Evolutionary conservation across 2,113 vertebrate species (phyloP), one percentile per base, ranked within the genome.

Genomic region (Oncorhynchus mykiss): DNA sequence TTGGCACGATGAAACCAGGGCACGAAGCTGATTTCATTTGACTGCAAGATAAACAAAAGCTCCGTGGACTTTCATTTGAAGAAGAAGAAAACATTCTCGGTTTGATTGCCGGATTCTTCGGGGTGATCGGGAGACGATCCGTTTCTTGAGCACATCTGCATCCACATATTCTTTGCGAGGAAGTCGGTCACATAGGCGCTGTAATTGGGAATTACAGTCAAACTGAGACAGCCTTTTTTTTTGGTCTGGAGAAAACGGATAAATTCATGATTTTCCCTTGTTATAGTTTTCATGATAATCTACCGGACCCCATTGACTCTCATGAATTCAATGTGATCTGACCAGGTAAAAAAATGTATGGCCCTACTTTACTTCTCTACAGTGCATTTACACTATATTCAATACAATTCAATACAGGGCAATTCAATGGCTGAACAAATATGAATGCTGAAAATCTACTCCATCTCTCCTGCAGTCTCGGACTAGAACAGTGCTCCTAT

Each of bases 1-100:
- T 79, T 88, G 90, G 86, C 88, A 90, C 16, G 12, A 54, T 54
- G 16, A 16, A 78, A 77, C 66, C 11, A 7, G 20, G 76, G 31
- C 71, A 78, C 18, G 2, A 29, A 84, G 77, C 48, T 59, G 75
- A 31, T 67, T 45, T 11, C 68, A 67, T 76, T 82, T 14, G 80
- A 62, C 72, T 77, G 72, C 22, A 22, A 60, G 72, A 83, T 12
- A 67, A 81, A 82, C 80, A 68, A 60, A 60, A 72, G 74, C 74
- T 13, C 48, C 73, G 48, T 45, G 1, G 3, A 62, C 24, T 64
- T 24, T n/a, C 11, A 69, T 29, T 49, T n/a, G 18, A 64, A 22
- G 4, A 34, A 6, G 31, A 54, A 45, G 48, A 29, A 22, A 68
- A 67, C 73, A 34, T 16, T 16, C 62, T 29, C 5, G 9, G 45